phyloP scores from a whole-genome alignment of 2,888 invertebrate species.

The Thera britannica region DNA sequence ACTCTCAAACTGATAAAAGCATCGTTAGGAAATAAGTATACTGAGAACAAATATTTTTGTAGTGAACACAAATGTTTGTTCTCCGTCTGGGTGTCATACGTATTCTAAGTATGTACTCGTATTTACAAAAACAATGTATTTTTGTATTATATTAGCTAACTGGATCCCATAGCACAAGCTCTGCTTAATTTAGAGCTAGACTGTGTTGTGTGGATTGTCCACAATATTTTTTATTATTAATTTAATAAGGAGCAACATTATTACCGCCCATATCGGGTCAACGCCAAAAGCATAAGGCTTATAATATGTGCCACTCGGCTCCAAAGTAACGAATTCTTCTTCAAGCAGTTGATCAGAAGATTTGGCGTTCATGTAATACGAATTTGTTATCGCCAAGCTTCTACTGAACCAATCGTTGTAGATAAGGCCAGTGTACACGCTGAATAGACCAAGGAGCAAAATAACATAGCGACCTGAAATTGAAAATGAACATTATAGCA shows the following conservation, averaged over 20 bases:
- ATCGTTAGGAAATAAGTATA: too few species aligned
- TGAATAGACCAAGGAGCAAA: slow-evolving; percentile 96
- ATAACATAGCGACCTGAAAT: slow-evolving; percentile 95
- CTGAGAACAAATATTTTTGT: too few species aligned
- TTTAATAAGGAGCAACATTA: neutral
- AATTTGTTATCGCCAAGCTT: slow-evolving; percentile 90
- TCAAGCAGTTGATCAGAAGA: slow-evolving; percentile 1
- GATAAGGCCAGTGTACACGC: slow-evolving; percentile 97
- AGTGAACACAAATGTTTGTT: too few species aligned
- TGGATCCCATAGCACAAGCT: too few species aligned
- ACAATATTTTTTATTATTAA: too few species aligned
- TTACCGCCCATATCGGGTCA: slow-evolving; percentile 88
- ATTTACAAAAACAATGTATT: too few species aligned
- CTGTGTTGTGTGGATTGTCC: too few species aligned
- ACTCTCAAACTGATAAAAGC: neutral
- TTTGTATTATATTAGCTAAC: too few species aligned
- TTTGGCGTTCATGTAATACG: slow-evolving; percentile 88
- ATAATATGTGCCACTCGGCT: slow-evolving; percentile 84
- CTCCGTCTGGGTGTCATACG: too few species aligned
- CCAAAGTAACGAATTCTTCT: slow-evolving; percentile 73
- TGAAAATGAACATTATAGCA: neutral
- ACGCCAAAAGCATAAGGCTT: slow-evolving; percentile 93
- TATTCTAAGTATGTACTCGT: too few species aligned
- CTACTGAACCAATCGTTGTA: slow-evolving; percentile 98
- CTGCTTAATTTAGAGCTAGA: too few species aligned